Conservation (phyloP, 2,113 vertebrate species). For the human region DNA sequence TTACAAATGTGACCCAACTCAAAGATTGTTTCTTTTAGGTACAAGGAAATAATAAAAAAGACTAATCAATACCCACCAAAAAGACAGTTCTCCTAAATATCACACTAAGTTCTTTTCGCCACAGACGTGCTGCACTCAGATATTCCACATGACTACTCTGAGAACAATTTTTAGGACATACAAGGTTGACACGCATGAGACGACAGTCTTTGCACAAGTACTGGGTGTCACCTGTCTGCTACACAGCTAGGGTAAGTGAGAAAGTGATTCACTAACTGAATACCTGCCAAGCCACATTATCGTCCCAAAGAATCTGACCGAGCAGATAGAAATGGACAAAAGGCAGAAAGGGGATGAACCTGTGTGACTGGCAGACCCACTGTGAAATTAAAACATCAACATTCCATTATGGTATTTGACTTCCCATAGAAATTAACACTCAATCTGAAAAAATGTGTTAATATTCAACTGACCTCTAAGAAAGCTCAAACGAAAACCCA, state of each 20-base stretch:
- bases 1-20: neutral
- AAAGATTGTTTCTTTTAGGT: neutral
- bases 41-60: no score
- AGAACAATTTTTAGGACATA: neutral
- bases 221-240: neutral
- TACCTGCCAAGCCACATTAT: conserved; percentile 47
- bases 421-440: conserved; percentile 51
- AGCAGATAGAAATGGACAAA: neutral
- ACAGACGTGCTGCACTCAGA: neutral
- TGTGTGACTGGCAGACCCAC: conserved; percentile 42
- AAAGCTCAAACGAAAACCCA: neutral
- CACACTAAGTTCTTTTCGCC: neutral
- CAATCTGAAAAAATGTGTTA: neutral
- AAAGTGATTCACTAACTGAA: conserved; percentile 41
- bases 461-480: neutral
- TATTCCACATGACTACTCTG: neutral
- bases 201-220: neutral
- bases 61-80: neutral
- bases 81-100: neutral
- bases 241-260: neutral
- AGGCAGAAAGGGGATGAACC: conserved; percentile 20
- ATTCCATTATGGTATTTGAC: conserved; percentile 49
- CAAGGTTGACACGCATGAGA: neutral
- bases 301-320: conserved; percentile 23
- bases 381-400: neutral